Evolutionary conservation across 2,797 vertebrate species (phyloP).

Genomic region (Bradypus variegatus): DNA sequence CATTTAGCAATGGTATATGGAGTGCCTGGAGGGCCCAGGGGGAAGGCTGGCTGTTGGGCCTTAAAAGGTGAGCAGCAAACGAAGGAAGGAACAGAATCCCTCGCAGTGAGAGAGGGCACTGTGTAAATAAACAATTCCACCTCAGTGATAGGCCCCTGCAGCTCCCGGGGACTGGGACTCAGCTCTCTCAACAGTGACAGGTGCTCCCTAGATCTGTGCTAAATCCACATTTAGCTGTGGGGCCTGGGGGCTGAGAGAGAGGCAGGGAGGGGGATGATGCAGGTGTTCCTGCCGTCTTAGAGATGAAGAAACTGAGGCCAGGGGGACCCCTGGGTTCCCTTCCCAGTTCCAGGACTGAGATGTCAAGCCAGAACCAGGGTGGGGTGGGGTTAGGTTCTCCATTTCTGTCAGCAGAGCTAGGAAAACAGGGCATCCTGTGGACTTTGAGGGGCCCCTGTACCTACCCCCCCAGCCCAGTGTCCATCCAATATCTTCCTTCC

Average conservation of each 20-base stretch:
- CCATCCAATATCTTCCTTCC: not conserved
- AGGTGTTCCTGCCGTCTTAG: not conserved
- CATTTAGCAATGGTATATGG: rapidly evolving
- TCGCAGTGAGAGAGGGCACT: not conserved
- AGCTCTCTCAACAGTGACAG: not conserved
- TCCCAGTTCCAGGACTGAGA: not conserved
- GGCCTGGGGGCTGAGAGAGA: too few relatives aligned
- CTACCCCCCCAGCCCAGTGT: not conserved
- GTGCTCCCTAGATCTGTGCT: not conserved
- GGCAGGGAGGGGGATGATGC: too few relatives aligned
- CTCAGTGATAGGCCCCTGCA: rapidly evolving
- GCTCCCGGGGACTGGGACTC: not conserved
- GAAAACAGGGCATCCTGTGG: not conserved
- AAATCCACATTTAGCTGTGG: too few relatives aligned
- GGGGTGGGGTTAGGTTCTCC: not conserved
- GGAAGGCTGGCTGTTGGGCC: not conserved
- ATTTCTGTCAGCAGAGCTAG: not conserved
- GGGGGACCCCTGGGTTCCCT: not conserved
- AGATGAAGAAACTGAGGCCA: not conserved
- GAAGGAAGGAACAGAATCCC: not conserved
- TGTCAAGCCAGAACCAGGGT: not conserved
- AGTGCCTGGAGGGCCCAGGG: not conserved
- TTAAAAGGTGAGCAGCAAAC: not conserved
- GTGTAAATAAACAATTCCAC: not conserved
- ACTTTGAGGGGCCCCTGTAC: not conserved